These are phyloP conservation scores for Pollenia amentaria DNA, from an alignment of 2,888 invertebrate genomes.

Conservation along the genomic window DNA sequence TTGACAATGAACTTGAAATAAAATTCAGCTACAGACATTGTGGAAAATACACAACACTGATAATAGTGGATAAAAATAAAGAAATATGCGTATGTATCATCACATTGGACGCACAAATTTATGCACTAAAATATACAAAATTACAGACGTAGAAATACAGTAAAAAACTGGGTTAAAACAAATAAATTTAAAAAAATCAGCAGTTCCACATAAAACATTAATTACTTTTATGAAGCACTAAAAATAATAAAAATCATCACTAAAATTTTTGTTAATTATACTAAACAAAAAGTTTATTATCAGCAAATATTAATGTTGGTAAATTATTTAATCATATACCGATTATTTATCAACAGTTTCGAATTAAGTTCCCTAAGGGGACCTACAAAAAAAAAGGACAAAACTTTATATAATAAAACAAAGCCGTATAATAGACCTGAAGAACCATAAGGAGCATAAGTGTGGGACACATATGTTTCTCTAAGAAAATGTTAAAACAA, in stretches of 20 bases:
- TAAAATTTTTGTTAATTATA: neutral
- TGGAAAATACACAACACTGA: neutral
- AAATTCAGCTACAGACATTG: neutral
- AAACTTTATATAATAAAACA: no score
- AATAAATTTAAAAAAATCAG: conserved; percentile 5
- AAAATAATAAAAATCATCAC: neutral
- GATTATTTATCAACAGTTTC: no score
- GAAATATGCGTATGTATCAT: conserved; percentile 24
- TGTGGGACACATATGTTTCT: no score
- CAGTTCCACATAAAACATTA: neutral
- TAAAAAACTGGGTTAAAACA: conserved; percentile 24
- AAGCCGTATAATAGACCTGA: neutral
- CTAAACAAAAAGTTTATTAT: no score
- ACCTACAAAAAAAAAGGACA: no score
- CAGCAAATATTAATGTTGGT: no score
- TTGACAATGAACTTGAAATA: conserved; percentile 62
- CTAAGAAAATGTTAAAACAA: neutral
- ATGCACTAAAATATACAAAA: neutral
- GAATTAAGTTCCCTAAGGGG: no score
- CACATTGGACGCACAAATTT: neutral
- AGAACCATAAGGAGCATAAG: neutral
- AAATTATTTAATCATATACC: no score
- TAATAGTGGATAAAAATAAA: conserved; percentile 5
- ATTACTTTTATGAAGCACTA: neutral
- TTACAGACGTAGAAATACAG: neutral